These are phyloP conservation scores for Platorchestia sp. DNA, from an alignment of 1,140 invertebrate genomes.

Conservation along the genomic window DNA sequence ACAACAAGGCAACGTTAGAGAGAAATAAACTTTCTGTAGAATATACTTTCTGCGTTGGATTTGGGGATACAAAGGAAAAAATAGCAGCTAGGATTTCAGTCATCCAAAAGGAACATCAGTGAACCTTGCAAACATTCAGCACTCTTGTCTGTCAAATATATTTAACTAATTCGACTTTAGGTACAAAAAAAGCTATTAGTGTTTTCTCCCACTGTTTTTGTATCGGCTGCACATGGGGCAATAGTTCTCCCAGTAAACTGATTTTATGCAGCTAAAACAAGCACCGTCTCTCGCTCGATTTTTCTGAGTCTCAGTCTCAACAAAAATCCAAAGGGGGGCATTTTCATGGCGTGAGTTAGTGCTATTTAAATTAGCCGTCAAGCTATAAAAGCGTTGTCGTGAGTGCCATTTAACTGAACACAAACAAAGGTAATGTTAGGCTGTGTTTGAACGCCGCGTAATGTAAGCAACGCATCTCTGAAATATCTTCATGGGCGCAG, in stretches of 20 bases:
- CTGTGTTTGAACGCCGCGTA: neutral
- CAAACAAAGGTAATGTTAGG: constrained; percentile 33
- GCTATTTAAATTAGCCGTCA: constrained; percentile 37
- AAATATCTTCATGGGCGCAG: neutral
- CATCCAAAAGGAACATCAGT: neutral
- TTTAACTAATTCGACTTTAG: too few relatives aligned
- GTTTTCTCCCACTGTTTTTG: neutral
- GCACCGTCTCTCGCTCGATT: neutral
- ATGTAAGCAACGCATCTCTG: constrained; percentile 19
- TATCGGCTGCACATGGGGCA: neutral
- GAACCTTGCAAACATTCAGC: neutral
- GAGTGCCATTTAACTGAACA: constrained; percentile 15
- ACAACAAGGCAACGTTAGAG: too few relatives aligned
- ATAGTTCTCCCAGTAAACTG: neutral
- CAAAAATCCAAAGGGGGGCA: neutral
- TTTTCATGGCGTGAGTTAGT: neutral
- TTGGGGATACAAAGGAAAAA: too few relatives aligned
- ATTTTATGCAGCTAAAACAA: neutral
- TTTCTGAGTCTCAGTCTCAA: neutral
- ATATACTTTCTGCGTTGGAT: too few relatives aligned
- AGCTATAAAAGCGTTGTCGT: constrained; percentile 12
- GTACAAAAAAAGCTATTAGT: neutral
- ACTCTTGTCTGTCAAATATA: neutral
- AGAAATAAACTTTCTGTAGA: too few relatives aligned
- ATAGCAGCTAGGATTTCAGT: neutral